Base-by-base conservation (phyloP, 1,140 invertebrate species). In the Microplitis demolitor region DNA sequence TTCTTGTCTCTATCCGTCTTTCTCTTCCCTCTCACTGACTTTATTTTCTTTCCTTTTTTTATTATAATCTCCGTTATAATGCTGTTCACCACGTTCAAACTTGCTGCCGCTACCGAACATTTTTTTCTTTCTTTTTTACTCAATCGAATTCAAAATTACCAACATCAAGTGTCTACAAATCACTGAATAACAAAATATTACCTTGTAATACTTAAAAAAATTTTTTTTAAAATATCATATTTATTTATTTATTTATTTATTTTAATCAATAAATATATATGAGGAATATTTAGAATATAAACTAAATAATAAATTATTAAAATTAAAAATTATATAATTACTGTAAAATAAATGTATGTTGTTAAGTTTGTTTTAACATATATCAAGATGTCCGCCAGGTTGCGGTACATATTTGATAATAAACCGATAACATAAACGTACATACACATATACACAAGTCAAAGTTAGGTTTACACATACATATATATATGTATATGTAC, bases 331-430 rank as follows among this genome's bases (percentile, higher is more conserved):
- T 11, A 45, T 45, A 45, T 45, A 45, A 45, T 45, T 45, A 45
- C 39, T 45, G 39, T 45, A 9, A 45, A 45, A 45, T 16, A 24
- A 14, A 56, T 84, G 83, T 85, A 85, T 85, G 80, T 82, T 82
- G 78, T 82, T 81, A 77, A 77, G 72, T 54, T 74, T 80, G 77
- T 45, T 39, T 14, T 82, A 83, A 80, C 82, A 84, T 85, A 85
- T 63, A 70, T 8, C 39, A 45, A 45, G 39, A 45, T 45, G 39
- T 45, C 39, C 39, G 39, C 39, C 39, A 45, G 39, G 60, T 71
- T n/a, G 60, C 13, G 60, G 24, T 56, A 51, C 51, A 71, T 51
- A 56, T 54, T 71, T 71, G 61, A 71, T 71, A 66, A 13, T 33
- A 8, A 37, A n/a, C 37, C 34, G 69, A 71, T 71, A 71, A 71